Percentiles rank a stretch among this genome's conserved stretches.
phyloP scores from a whole-genome alignment of 2,113 vertebrate genomes.

The Cynoglossus semilaevis region DNA sequence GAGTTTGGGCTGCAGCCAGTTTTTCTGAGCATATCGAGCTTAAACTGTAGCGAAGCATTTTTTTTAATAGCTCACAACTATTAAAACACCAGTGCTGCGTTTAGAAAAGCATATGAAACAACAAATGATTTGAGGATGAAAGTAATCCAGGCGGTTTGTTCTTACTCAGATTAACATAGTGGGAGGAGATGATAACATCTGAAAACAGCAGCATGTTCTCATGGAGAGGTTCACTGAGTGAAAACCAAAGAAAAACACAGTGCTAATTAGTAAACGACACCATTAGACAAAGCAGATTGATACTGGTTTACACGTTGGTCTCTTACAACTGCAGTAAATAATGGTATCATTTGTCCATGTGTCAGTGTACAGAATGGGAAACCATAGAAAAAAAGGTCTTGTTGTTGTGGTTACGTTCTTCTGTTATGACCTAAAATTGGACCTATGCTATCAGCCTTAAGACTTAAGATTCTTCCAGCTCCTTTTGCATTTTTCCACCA shows the following conservation, averaged over 20 bases:
- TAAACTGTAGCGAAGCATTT: background rate
- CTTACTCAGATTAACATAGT: background rate
- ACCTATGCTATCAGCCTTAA: constrained; percentile 48
- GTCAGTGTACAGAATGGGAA: too few species aligned
- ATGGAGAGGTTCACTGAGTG: background rate
- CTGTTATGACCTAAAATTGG: constrained; percentile 29
- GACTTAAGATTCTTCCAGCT: too few species aligned
- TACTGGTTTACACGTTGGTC: background rate
- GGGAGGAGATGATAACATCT: background rate
- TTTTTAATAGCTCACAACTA: too few species aligned
- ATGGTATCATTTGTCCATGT: too few species aligned
- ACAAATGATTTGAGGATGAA: background rate
- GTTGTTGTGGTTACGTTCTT: too few species aligned
- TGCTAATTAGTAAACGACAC: too few species aligned
- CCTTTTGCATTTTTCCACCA: constrained; percentile 19
- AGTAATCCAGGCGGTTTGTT: background rate
- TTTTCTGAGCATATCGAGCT: background rate
- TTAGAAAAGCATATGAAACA: background rate
- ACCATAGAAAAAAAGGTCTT: too few species aligned
- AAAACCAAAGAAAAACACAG: background rate
- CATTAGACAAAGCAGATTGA: background rate
- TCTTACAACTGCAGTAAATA: background rate
- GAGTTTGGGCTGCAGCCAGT: background rate
- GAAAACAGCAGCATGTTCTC: constrained; percentile 2
- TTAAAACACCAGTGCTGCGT: too few species aligned